Evolutionary conservation across 2,113 vertebrate species (phyloP), one percentile per base, ranked within the genome.

Genomic region (Odontophorus gujanensis): DNA sequence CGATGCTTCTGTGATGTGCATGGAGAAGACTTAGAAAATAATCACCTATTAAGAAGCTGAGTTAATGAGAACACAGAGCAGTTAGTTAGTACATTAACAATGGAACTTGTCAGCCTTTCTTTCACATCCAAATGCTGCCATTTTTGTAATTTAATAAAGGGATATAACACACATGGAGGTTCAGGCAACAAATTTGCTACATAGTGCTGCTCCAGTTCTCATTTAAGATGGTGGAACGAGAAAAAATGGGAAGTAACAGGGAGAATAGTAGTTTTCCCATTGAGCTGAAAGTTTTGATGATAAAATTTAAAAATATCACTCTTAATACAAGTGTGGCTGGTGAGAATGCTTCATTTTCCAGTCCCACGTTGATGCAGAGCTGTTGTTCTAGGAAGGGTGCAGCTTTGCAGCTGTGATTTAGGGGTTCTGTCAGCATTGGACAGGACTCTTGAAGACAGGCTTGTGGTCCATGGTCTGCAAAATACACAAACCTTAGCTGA

Each of bases 71-170:
- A 26, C 71, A 62, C 36, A 53, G 13, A 7, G 0, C 45, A 79
- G 47, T 75, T 67, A 38, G 69, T 86, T 58, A 65, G 51, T 72
- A 68, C 71, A 53, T n/a, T 61, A 51, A 48, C 61, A 88, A 7
- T 13, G 21, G n/a, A 87, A 57, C 32, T 84, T 90, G n/a, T 5
- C 66, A 76, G 47, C 25, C 43, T 58, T 88, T 74, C 63, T 13
- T 90, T 65, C 24, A 40, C 45, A 65, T 83, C 30, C 14, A 24
- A 9, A 13, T 61, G 40, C 57, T 81, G 51, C 21, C 74, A 40
- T 83, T 94, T 84, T 75, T 84, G 81, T 81, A 40, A 68, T 72
- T 88, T 88, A 47, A 82, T 76, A 58, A 13, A 81, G 17, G 28
- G 42, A 55, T 85, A 63, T 51, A 86, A 65, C 43, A 18, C n/a